Evolutionary conservation across 2,797 vertebrate species (phyloP).

Genomic region (Acropternis orthonyx): DNA sequence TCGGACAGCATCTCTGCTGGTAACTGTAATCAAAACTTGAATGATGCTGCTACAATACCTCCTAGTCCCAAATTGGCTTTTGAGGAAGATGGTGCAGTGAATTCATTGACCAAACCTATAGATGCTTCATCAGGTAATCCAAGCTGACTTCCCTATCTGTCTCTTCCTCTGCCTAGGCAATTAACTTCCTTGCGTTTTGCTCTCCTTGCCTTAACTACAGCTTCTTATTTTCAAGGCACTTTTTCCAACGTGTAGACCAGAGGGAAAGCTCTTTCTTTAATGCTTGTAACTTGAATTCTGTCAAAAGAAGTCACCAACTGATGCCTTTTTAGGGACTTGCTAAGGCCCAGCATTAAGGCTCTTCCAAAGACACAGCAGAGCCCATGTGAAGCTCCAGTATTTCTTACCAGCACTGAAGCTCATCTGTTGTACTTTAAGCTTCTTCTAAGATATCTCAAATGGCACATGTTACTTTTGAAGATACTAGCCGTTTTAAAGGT

Average conservation of each 20-base stretch:
- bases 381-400: not conserved
- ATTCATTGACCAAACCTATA: constrained; percentile 82
- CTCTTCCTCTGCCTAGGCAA: not conserved
- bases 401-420: not conserved
- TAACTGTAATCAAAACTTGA: constrained; percentile 77
- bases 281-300: not conserved
- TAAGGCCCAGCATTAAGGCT: not conserved
- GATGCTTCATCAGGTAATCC: constrained; percentile 85
- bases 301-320: not conserved
- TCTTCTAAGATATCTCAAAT: not conserved
- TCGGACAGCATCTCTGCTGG: constrained; percentile 74
- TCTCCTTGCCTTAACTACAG: constrained; percentile 56
- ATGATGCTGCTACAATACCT: constrained; percentile 75
- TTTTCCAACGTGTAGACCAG: not conserved
- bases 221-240: constrained; percentile 36
- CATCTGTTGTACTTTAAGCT: not conserved
- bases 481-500: constrained; percentile 6
- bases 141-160: constrained; percentile 16
- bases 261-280: constrained; percentile 8
- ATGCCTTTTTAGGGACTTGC: constrained; percentile 21
- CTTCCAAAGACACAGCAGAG: constrained; percentile 33
- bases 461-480: constrained; percentile 26
- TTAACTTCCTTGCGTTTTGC: not conserved
- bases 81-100: constrained; percentile 82
- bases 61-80: constrained; percentile 79